Conservation (phyloP, 2,797 vertebrate genomes). For the Galago senegalensis region DNA sequence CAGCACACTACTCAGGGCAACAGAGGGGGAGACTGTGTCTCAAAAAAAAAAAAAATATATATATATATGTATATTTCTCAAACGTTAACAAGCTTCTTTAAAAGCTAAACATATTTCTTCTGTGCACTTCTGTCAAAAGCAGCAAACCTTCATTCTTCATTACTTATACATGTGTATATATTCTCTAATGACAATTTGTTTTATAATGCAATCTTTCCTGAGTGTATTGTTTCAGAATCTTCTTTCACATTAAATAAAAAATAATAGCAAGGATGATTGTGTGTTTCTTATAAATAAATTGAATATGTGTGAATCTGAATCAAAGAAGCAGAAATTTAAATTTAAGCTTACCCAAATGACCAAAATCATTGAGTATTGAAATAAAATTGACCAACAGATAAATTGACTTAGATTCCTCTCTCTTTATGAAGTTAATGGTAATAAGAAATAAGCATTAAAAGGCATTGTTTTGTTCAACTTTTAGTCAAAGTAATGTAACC, state of each 20-base stretch:
- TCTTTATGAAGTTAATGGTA: constrained; percentile 4
- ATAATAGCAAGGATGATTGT: neutral
- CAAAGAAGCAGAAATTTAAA: neutral
- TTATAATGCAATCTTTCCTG: neutral
- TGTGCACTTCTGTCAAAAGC: neutral
- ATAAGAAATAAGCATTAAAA: neutral
- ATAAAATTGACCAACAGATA: neutral
- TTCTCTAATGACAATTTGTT: neutral
- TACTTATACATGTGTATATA: neutral
- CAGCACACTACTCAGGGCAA: too few species aligned
- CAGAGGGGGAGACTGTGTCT: too few species aligned
- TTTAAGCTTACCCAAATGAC: neutral
- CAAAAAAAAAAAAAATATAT: too few species aligned
- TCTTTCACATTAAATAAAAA: neutral
- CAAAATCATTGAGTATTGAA: constrained; percentile 11
- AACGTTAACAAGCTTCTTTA: neutral
- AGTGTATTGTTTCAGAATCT: neutral
- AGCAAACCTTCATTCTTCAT: neutral
- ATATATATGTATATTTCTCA: neutral
- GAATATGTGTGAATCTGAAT: neutral
- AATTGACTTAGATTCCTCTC: neutral
- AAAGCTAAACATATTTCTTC: neutral
- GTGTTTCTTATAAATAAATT: neutral
- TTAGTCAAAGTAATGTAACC: neutral
- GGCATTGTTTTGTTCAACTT: neutral